These are phyloP conservation scores for Caenorhabditis panamensis DNA, from an alignment of 2,888 invertebrate genomes.

Conservation along the genomic window DNA sequence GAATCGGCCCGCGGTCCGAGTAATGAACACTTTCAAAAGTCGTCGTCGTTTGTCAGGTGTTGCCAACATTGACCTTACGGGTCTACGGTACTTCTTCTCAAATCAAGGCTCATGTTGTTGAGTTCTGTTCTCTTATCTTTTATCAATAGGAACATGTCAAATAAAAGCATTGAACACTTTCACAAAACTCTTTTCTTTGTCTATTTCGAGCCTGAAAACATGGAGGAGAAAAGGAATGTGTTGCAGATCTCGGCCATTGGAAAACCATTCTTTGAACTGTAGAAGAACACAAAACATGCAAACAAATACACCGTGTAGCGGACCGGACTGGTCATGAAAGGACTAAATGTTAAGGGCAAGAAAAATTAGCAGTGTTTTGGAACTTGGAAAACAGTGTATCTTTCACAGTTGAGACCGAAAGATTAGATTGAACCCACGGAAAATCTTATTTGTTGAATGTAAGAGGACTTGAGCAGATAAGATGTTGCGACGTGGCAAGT, in stretches of 20 bases:
- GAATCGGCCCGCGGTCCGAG: constrained; percentile 9
- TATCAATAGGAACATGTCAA: constrained; percentile 28
- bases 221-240: background rate
- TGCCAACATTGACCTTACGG: constrained; percentile 12
- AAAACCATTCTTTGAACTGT: background rate
- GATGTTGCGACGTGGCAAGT: background rate
- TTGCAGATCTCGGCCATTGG: too few relatives aligned
- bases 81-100: constrained; percentile 1
- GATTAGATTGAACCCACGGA: background rate
- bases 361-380: background rate
- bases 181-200: background rate
- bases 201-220: constrained; percentile 1
- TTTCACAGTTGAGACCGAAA: too few relatives aligned
- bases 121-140: constrained; percentile 8
- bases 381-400: background rate
- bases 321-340: background rate
- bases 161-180: constrained; percentile 36
- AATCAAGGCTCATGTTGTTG: constrained; percentile 18
- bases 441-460: background rate
- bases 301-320: background rate
- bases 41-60: constrained; percentile 14
- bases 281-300: background rate
- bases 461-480: background rate
- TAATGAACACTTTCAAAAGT: constrained; percentile 43
- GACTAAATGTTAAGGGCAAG: background rate